A percentile compares a stretch with the other conserved stretches of the same genome.
Evolutionary conservation across 37 sponge, comb jelly and placozoan genomes (phyloP).

Genomic region (Chondrilla cf. caribensis): DNA sequence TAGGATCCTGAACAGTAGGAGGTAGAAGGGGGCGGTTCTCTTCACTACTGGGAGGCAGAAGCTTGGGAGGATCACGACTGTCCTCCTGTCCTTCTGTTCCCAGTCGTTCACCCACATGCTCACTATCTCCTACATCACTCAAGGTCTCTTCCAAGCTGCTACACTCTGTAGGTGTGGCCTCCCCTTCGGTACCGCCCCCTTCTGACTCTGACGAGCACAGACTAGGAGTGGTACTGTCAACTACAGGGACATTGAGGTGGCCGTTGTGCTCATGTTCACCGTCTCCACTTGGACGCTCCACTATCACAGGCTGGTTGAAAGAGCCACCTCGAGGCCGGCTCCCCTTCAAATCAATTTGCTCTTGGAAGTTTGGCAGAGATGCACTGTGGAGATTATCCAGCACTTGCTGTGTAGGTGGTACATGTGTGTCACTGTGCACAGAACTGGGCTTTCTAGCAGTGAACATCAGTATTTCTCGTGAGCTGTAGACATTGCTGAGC

Average conservation of each 20-base stretch:
- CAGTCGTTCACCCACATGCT: neutral
- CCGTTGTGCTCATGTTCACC: neutral
- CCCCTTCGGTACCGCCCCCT: neutral
- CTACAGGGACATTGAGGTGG: neutral
- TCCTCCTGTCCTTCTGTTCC: conserved; percentile 8
- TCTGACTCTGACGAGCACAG: neutral
- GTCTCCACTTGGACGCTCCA: neutral
- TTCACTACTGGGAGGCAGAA: neutral
- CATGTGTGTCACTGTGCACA: neutral
- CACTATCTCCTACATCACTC: neutral
- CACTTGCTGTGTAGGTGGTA: neutral
- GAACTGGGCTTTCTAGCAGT: neutral
- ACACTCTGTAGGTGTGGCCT: neutral
- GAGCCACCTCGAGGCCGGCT: neutral
- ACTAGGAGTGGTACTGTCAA: neutral
- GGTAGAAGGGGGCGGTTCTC: neutral
- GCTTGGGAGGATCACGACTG: neutral
- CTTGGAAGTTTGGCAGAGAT: neutral
- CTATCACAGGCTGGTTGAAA: neutral
- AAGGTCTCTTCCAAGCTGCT: neutral
- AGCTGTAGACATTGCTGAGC: neutral
- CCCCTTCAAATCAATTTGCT: neutral
- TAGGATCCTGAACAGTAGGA: neutral
- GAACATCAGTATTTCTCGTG: no score
- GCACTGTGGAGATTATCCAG: neutral